Conservation (phyloP, 2,888 invertebrate genomes). For the Conistra vaccinii region DNA sequence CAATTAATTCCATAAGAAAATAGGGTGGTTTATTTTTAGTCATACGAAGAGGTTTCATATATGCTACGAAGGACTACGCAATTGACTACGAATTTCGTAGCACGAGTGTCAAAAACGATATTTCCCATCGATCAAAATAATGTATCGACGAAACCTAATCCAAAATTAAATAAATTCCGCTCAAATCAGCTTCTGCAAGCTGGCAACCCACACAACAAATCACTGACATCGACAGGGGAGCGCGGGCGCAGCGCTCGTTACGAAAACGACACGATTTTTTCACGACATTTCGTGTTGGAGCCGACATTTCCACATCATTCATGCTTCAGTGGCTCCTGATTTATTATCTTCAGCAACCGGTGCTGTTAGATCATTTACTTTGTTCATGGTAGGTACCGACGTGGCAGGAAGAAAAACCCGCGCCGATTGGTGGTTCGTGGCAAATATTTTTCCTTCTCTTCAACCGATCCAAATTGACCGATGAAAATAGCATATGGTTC, state of each 20-base stretch:
- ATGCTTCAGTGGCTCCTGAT: conserved; percentile 65
- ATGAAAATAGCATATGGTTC: neutral
- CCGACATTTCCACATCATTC: conserved; percentile 68
- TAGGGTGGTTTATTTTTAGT: neutral
- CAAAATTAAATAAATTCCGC: neutral
- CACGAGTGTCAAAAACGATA: neutral
- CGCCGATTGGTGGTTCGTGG: neutral
- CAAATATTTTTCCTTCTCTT: neutral
- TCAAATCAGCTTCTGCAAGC: neutral
- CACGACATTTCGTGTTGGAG: conserved; percentile 69
- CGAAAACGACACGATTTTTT: conserved; percentile 75
- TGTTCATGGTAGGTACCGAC: conserved; percentile 24
- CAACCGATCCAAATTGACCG: neutral
- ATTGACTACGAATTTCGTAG: neutral
- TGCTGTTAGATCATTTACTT: conserved; percentile 64
- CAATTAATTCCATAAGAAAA: neutral
- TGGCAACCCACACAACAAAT: conserved; percentile 60
- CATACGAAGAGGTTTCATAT: neutral
- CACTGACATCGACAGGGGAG: conserved; percentile 74
- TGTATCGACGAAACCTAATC: neutral
- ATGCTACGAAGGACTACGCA: neutral
- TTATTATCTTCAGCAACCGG: conserved; percentile 68
- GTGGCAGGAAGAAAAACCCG: conserved; percentile 22
- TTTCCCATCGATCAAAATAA: neutral
- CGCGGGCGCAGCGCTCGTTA: conserved; percentile 72